phyloP scores from a whole-genome alignment of 1,140 invertebrate genomes.

The Harlomillsia oculata region DNA sequence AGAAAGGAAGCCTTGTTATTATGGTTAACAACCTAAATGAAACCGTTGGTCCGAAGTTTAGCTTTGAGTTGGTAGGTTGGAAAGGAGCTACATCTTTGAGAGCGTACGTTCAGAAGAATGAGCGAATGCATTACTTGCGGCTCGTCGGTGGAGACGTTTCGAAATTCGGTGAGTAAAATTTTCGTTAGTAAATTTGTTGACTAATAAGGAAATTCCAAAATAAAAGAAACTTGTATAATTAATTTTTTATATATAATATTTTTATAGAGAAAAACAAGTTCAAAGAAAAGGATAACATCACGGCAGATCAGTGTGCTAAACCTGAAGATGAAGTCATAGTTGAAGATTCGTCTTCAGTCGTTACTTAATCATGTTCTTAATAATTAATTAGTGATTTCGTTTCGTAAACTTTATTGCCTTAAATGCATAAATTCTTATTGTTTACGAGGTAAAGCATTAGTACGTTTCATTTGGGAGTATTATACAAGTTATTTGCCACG shows the following conservation, averaged over 20 bases:
- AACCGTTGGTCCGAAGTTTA: constrained; percentile 42
- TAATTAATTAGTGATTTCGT: too few relatives aligned
- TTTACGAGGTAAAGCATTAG: too few relatives aligned
- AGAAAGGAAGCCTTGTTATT: constrained; percentile 65
- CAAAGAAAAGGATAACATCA: neutral
- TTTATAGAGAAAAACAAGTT: constrained; percentile 21
- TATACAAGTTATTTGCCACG: too few relatives aligned
- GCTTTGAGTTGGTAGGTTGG: constrained; percentile 75
- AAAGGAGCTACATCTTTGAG: constrained; percentile 73
- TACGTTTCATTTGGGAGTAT: too few relatives aligned
- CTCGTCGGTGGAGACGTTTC: constrained; percentile 71
- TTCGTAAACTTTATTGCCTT: too few relatives aligned
- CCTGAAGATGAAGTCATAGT: neutral
- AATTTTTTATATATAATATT: neutral
- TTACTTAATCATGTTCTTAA: too few relatives aligned
- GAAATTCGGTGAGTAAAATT: constrained; percentile 53
- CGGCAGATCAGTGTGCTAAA: neutral
- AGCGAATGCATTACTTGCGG: constrained; percentile 73
- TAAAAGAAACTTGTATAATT: neutral
- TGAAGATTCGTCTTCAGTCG: neutral
- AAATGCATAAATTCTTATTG: too few relatives aligned
- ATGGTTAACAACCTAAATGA: constrained; percentile 45
- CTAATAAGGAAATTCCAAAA: neutral
- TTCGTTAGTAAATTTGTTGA: neutral
- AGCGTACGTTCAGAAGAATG: constrained; percentile 70